A percentile compares a stretch with the other conserved stretches of the same genome.
Evolutionary conservation across 2,113 vertebrate species (phyloP).

Genomic region (Vanacampus margaritifer): DNA sequence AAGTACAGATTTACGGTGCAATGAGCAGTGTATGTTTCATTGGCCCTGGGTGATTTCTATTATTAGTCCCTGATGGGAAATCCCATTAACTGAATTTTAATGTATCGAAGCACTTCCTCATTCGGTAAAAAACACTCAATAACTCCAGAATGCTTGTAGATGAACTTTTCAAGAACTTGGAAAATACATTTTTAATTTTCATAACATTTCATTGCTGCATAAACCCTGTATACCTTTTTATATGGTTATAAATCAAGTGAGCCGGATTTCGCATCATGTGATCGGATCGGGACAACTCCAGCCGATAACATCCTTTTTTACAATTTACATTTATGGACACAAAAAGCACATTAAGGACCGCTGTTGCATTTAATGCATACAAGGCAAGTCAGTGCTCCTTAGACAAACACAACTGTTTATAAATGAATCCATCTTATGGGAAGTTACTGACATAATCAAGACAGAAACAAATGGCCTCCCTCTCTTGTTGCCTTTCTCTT

Average conservation of each 20-base stretch:
- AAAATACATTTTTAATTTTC: too few species aligned
- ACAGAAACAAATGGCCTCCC: constrained; percentile 39
- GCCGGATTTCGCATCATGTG: too few species aligned
- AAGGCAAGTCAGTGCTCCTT: constrained; percentile 8
- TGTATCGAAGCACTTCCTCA: neutral
- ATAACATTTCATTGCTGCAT: too few species aligned
- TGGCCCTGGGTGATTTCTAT: neutral
- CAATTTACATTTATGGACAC: too few species aligned
- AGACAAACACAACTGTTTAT: constrained; percentile 17
- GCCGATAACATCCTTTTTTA: too few species aligned
- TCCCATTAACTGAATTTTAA: neutral
- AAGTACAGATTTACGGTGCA: neutral
- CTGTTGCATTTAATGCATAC: neutral
- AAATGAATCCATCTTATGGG: constrained; percentile 36
- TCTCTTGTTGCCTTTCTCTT: neutral
- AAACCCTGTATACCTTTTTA: too few species aligned
- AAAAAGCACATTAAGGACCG: neutral
- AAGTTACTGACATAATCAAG: constrained; percentile 23
- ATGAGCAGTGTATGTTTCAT: neutral
- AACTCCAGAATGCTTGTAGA: neutral
- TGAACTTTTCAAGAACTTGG: too few species aligned
- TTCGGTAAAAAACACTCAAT: neutral
- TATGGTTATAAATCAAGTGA: too few species aligned
- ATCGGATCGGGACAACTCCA: too few species aligned
- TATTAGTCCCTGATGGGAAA: constrained; percentile 1